phyloP scores from a whole-genome alignment of 2,113 vertebrate genomes.

The Mionectes macconnelli region DNA sequence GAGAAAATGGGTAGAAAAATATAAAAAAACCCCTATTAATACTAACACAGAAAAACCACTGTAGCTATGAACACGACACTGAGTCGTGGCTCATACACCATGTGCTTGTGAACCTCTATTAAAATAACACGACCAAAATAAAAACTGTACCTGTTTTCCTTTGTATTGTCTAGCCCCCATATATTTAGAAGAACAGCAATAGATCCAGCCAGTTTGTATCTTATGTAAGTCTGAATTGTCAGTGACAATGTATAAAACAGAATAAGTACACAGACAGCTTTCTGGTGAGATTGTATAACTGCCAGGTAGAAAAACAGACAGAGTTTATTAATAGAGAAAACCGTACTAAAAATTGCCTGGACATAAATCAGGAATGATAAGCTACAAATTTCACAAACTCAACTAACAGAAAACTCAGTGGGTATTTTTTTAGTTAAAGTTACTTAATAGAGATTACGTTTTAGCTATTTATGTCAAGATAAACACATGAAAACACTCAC shows the following conservation, averaged over 20 bases:
- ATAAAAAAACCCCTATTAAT: not conserved
- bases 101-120: not conserved
- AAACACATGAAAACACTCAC: not conserved
- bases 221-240: not conserved
- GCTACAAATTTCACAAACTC: not conserved
- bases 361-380: not conserved
- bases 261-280: not conserved
- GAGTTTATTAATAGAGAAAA: not conserved
- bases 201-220: not conserved
- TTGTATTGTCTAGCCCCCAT: not conserved
- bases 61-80: not conserved
- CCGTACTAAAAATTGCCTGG: not conserved
- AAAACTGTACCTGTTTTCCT: not conserved
- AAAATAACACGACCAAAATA: not conserved
- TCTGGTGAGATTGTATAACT: not conserved
- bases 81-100: not conserved
- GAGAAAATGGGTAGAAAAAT: not conserved
- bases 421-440: not conserved
- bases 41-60: not conserved
- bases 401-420: not conserved
- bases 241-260: not conserved
- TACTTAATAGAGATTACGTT: not conserved
- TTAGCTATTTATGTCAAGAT: not conserved
- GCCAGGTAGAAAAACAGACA: not conserved
- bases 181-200: not conserved